A percentile compares a stretch with the other conserved stretches of the same genome.
These are phyloP conservation scores for Drosophila anomalipes DNA, from an alignment of 2,888 invertebrate species.

Conservation along the genomic window DNA sequence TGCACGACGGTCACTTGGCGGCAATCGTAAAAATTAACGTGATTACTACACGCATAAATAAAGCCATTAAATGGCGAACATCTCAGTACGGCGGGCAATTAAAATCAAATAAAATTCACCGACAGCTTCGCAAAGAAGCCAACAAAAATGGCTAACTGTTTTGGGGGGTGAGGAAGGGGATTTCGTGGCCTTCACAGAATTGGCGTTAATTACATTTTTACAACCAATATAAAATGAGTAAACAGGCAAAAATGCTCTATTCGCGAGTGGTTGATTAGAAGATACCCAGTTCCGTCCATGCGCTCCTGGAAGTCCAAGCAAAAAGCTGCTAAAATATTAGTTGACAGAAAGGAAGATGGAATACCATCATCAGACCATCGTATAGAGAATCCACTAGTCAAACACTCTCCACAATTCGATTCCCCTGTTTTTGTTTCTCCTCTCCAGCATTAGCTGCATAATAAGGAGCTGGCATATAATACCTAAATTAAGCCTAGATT, in stretches of 20 bases:
- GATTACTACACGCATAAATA: slow-evolving; percentile 79
- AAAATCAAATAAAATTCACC: slow-evolving; percentile 76
- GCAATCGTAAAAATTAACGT: slow-evolving; percentile 79
- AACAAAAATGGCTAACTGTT: slow-evolving; percentile 29
- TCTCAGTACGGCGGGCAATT: slow-evolving; percentile 65
- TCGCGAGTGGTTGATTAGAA: background rate
- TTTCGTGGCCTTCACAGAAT: slow-evolving; percentile 15
- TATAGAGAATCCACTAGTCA: no score
- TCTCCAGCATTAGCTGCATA: background rate
- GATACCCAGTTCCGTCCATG: background rate
- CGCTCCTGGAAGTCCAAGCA: background rate
- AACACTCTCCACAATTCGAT: no score
- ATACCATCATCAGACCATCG: background rate
- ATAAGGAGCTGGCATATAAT: background rate
- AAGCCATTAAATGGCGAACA: slow-evolving; percentile 76
- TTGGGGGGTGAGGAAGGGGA: background rate
- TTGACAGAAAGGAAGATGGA: background rate
- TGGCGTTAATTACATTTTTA: slow-evolving; percentile 19
- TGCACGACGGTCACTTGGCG: slow-evolving; percentile 49
- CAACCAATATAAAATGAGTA: background rate
- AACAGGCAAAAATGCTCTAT: background rate
- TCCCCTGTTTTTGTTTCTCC: no score
- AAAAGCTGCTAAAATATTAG: background rate
- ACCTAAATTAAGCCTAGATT: slow-evolving; percentile 25
- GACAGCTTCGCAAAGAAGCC: slow-evolving; percentile 32